Conservation (phyloP, 2,113 vertebrate genomes). For the Prunella fulvescens region DNA sequence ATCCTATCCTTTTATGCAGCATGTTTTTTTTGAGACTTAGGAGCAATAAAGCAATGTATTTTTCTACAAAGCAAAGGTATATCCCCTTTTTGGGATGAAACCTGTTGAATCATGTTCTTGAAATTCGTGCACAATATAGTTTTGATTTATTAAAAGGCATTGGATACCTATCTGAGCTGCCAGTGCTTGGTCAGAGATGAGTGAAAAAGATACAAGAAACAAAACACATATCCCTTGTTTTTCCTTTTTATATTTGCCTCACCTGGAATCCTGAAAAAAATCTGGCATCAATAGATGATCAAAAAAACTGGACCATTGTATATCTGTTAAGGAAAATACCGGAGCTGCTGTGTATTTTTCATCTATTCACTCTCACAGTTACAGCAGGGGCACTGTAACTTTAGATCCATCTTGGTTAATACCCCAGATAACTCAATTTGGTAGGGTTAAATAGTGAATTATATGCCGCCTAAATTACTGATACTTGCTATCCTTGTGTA, state of each 20-base stretch:
- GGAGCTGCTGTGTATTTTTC: background rate
- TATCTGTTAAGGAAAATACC: background rate
- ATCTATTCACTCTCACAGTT: background rate
- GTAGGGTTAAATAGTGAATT: background rate
- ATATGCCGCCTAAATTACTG: background rate
- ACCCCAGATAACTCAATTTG: background rate
- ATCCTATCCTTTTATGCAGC: background rate
- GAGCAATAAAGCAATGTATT: rapidly evolving
- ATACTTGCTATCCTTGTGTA: background rate
- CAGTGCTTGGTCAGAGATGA: background rate
- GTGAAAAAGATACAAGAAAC: background rate
- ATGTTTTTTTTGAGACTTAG: background rate
- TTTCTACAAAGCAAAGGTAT: background rate
- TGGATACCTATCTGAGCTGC: background rate
- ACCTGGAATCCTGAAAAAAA: background rate
- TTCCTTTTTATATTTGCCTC: background rate
- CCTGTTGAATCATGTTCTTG: background rate
- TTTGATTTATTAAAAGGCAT: background rate
- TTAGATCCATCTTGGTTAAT: background rate
- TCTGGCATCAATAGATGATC: background rate
- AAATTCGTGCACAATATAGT: background rate
- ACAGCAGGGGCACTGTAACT: background rate
- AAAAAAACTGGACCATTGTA: background rate
- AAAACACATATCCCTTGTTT: background rate
- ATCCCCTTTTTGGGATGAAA: background rate